These are phyloP conservation scores for Triplophysa dalaica DNA, from an alignment of 2,113 vertebrate species.

Conservation along the genomic window DNA sequence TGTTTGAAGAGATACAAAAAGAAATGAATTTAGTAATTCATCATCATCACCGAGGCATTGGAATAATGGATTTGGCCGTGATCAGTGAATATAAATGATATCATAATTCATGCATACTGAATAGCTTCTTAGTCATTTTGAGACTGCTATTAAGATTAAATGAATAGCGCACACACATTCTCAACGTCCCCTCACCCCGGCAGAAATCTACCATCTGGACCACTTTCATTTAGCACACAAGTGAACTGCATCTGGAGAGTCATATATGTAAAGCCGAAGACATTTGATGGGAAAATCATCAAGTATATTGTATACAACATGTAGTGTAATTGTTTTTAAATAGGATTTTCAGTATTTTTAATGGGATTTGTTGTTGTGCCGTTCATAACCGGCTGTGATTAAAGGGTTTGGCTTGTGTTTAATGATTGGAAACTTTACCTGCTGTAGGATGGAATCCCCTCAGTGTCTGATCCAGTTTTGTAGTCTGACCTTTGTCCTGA, in stretches of 20 bases:
- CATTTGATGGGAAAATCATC: neutral
- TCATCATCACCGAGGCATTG: constrained; percentile 9
- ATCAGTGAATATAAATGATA: constrained; percentile 30
- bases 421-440: constrained; percentile 32
- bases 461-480: constrained; percentile 10
- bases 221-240: constrained; percentile 31
- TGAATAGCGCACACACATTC: constrained; percentile 32
- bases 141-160: constrained; percentile 64
- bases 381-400: constrained; percentile 34
- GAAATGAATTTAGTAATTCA: constrained; percentile 17
- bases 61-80: constrained; percentile 39
- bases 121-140: constrained; percentile 59
- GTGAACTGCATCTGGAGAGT: constrained; percentile 42
- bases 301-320: constrained; percentile 8
- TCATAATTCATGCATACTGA: constrained; percentile 49
- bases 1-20: constrained; percentile 19
- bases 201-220: constrained; percentile 51
- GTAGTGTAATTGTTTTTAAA: neutral
- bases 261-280: constrained; percentile 21
- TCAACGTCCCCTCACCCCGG: constrained; percentile 17
- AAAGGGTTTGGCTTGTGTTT: neutral
- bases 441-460: constrained; percentile 11
- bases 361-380: constrained; percentile 9
- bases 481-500: neutral
- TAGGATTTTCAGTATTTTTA: neutral